Evolutionary conservation across 37 sponge, comb jelly and placozoan genomes (phyloP).

Genomic region (Axinella damicornis): DNA sequence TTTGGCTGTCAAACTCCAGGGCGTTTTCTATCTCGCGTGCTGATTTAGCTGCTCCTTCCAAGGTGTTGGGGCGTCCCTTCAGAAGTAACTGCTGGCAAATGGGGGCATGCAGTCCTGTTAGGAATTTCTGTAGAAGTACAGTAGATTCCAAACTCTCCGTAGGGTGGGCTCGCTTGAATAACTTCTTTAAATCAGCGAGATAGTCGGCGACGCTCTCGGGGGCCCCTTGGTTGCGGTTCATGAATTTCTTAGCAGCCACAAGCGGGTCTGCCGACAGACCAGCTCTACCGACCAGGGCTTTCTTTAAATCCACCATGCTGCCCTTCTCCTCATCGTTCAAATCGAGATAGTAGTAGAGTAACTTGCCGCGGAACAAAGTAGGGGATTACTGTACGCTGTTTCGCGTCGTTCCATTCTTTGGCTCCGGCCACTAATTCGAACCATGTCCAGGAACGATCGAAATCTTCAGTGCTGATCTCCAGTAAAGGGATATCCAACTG

Average conservation of each 20-base stretch:
- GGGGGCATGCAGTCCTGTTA: constrained; percentile 37
- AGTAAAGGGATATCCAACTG: constrained; percentile 18
- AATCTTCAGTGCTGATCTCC: constrained; percentile 33
- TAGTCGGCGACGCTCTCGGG: constrained; percentile 31
- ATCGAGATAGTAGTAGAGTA: constrained; percentile 33
- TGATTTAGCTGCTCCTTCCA: constrained; percentile 27
- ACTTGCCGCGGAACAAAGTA: constrained; percentile 36
- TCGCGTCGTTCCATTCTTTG: constrained; percentile 55
- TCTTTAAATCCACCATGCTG: constrained; percentile 20
- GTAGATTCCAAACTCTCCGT: constrained; percentile 9
- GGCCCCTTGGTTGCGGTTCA: constrained; percentile 15
- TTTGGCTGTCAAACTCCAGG: constrained; percentile 26
- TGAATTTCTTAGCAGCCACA: constrained; percentile 11
- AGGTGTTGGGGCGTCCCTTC: constrained; percentile 7
- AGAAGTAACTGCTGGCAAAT: constrained; percentile 36
- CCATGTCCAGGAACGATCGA: constrained; percentile 27
- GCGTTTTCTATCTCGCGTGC: constrained; percentile 41
- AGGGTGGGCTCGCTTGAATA: constrained; percentile 27
- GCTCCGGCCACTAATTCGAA: constrained; percentile 46
- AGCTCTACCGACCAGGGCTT: constrained; percentile 4
- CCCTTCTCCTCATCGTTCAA: constrained; percentile 28
- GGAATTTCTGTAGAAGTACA: constrained; percentile 38
- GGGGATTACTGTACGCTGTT: constrained; percentile 39
- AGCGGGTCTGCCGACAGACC: constrained; percentile 35
- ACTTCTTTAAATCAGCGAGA: neutral